These are phyloP conservation scores for Brachyhypopomus occidentalis DNA, from an alignment of 2,113 vertebrate species.

Conservation along the genomic window DNA sequence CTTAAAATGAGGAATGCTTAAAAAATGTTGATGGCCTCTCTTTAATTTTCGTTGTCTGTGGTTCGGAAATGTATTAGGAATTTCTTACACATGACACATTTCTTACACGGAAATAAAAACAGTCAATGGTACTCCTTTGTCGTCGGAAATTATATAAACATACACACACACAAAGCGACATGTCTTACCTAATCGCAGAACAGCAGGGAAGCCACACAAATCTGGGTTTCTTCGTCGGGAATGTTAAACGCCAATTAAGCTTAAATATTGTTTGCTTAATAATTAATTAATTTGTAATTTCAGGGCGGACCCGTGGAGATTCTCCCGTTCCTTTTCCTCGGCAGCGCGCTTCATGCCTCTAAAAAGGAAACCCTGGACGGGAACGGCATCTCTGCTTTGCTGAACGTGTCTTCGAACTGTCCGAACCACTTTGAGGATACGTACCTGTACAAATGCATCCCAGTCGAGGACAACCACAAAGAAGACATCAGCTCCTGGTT, in stretches of 20 bases:
- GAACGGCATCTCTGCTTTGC: slow-evolving; percentile 90
- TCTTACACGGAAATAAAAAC: too few species aligned
- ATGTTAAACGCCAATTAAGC: background rate
- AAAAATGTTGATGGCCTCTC: too few species aligned
- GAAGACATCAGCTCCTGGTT: slow-evolving; percentile 99
- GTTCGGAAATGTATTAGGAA: too few species aligned
- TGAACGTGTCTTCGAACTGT: slow-evolving; percentile 96
- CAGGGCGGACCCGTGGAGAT: slow-evolving; percentile 97
- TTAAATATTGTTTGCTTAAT: background rate
- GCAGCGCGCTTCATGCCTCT: slow-evolving; percentile 95
- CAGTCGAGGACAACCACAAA: slow-evolving; percentile 97
- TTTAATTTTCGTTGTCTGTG: too few species aligned
- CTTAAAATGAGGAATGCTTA: too few species aligned
- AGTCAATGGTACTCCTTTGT: too few species aligned
- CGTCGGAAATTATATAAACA: too few species aligned
- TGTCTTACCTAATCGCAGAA: background rate
- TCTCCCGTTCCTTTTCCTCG: slow-evolving; percentile 94
- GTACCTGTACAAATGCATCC: slow-evolving; percentile 97
- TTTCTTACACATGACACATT: too few species aligned
- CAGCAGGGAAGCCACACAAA: background rate
- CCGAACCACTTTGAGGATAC: slow-evolving; percentile 96
- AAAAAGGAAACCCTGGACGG: slow-evolving; percentile 92
- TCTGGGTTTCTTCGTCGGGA: background rate
- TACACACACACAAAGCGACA: too few species aligned
- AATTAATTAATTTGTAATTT: slow-evolving; percentile 38